Percentiles rank a stretch among this genome's conserved stretches.
Conservation (phyloP, 2,113 vertebrate genomes). For the Sorex araneus region DNA sequence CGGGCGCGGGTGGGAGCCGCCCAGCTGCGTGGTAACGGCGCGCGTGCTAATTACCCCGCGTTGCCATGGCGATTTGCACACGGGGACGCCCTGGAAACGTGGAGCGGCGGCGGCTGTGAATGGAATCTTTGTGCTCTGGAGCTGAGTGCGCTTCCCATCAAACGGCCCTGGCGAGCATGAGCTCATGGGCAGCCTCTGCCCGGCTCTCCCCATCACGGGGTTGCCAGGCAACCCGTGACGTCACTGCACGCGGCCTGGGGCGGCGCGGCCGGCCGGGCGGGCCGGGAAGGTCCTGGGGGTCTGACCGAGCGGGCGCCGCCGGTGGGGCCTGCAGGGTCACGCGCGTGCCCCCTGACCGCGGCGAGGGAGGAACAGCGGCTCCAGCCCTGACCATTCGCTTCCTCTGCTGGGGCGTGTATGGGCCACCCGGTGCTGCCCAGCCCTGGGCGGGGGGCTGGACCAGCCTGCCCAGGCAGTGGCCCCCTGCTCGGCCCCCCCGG, state of each 20-base stretch:
- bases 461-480: too few relatives aligned
- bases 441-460: too few relatives aligned
- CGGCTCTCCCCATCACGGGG: slow-evolving; percentile 85
- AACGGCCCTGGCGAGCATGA: slow-evolving; percentile 90
- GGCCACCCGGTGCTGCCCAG: too few relatives aligned
- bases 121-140: slow-evolving; percentile 88
- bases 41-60: slow-evolving; percentile 87
- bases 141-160: slow-evolving; percentile 87
- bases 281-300: too few relatives aligned
- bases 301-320: too few relatives aligned
- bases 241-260: slow-evolving; percentile 80
- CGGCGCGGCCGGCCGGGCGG: too few relatives aligned
- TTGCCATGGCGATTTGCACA: slow-evolving; percentile 87
- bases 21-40: slow-evolving; percentile 80
- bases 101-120: slow-evolving; percentile 86
- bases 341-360: too few relatives aligned
- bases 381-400: too few relatives aligned
- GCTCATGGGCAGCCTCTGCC: slow-evolving; percentile 83
- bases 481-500: slow-evolving; percentile 29
- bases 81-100: slow-evolving; percentile 87
- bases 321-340: too few relatives aligned
- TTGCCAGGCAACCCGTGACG: slow-evolving; percentile 90
- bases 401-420: too few relatives aligned
- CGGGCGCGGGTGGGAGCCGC: slow-evolving; percentile 84
- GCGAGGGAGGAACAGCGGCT: too few relatives aligned